phyloP scores from a whole-genome alignment of 2,888 invertebrate species.

The Trichogramma dendrolimi region DNA sequence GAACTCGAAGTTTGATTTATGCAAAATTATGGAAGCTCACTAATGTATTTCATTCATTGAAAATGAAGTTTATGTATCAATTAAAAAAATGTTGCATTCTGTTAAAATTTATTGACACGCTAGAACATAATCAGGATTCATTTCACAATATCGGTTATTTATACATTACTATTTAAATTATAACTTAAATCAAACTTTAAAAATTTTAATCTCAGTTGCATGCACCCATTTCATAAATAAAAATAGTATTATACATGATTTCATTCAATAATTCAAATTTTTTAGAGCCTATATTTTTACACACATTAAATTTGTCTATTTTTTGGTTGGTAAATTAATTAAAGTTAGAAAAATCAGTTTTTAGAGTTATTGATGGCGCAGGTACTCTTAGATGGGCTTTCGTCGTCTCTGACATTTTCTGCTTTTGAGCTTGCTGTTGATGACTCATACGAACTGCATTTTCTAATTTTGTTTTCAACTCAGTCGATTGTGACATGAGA shows the following conservation, averaged over 20 bases:
- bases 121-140: no score
- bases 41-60: background rate
- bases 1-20: no score
- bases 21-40: constrained; percentile 18
- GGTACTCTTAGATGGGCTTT: constrained; percentile 47
- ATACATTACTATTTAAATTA: no score
- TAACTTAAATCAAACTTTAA: no score
- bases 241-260: constrained; percentile 17
- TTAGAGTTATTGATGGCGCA: constrained; percentile 80
- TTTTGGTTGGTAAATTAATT: constrained; percentile 53
- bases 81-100: no score
- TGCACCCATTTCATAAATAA: constrained; percentile 3
- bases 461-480: constrained; percentile 78
- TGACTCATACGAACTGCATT: constrained; percentile 72
- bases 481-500: constrained; percentile 79
- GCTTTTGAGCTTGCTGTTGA: constrained; percentile 60
- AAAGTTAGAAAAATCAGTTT: constrained; percentile 93
- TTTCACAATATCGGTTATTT: no score
- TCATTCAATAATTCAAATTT: constrained; percentile 21
- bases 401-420: constrained; percentile 45
- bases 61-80: background rate
- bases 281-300: constrained; percentile 15
- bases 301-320: constrained; percentile 11
- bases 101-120: no score
- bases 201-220: no score